phyloP scores from a whole-genome alignment of 2,113 vertebrate genomes.

The Ictidomys tridecemlineatus region DNA sequence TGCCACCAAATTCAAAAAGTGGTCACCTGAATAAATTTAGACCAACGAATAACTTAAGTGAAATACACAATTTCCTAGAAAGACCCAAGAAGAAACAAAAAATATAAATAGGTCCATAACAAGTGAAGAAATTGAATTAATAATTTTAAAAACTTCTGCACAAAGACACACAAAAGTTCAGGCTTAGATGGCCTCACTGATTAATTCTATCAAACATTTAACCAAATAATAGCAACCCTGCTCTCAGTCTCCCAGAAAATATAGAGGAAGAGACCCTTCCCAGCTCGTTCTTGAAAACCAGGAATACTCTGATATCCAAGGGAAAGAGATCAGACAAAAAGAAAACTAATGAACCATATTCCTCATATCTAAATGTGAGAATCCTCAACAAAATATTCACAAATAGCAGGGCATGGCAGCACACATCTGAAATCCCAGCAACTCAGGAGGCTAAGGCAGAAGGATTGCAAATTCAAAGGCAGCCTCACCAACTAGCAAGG shows the following conservation, averaged over 20 bases:
- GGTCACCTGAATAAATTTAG: neutral
- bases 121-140: slow-evolving; percentile 42
- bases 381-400: no score
- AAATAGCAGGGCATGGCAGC: no score
- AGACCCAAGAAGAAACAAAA: neutral
- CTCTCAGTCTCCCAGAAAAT: neutral
- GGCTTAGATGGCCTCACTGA: no score
- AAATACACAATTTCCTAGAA: neutral
- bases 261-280: neutral
- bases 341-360: neutral
- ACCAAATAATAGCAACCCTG: neutral
- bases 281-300: neutral
- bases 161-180: neutral
- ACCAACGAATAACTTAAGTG: neutral
- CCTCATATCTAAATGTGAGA: neutral
- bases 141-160: neutral
- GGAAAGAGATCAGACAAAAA: slow-evolving; percentile 9
- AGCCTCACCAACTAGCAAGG: no score
- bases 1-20: neutral
- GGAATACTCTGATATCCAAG: neutral
- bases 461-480: no score
- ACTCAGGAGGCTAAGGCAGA: no score
- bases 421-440: no score
- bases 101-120: neutral
- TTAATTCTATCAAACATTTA: neutral